Conservation (phyloP, 2,888 invertebrate genomes). For the Lysandra coridon region DNA sequence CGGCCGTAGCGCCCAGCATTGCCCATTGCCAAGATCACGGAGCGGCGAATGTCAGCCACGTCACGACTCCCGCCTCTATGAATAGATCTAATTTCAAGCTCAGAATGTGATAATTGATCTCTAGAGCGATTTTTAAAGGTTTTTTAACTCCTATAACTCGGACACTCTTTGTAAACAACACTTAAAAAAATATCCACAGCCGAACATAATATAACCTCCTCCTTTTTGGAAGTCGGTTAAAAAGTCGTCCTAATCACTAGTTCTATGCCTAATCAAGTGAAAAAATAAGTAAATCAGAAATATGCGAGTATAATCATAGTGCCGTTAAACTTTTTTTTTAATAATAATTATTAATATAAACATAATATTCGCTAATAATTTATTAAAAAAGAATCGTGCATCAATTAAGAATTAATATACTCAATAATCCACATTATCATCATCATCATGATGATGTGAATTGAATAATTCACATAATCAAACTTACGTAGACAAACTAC, state of each 20-base stretch:
- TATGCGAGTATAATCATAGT: background rate
- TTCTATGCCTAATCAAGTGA: background rate
- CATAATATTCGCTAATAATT: too few relatives aligned
- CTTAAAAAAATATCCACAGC: background rate
- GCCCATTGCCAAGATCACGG: conserved; percentile 84
- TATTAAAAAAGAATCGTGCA: too few relatives aligned
- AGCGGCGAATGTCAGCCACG: conserved; percentile 79
- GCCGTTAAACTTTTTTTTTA: too few relatives aligned
- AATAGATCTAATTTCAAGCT: conserved; percentile 68
- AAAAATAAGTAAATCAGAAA: background rate
- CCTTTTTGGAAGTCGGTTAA: background rate
- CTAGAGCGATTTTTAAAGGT: conserved; percentile 51
- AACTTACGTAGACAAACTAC: background rate
- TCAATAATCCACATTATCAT: too few relatives aligned
- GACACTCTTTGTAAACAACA: background rate
- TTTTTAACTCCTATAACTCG: conserved; percentile 19
- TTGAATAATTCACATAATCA: too few relatives aligned
- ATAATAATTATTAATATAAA: too few relatives aligned
- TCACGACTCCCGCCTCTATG: conserved; percentile 72
- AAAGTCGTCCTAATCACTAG: background rate
- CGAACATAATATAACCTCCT: too few relatives aligned
- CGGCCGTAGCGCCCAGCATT: conserved; percentile 65
- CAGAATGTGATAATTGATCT: conserved; percentile 60
- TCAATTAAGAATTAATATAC: background rate
- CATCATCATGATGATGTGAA: too few relatives aligned